Conservation (phyloP, 1,140 invertebrate species). For the Megathymus violae region DNA sequence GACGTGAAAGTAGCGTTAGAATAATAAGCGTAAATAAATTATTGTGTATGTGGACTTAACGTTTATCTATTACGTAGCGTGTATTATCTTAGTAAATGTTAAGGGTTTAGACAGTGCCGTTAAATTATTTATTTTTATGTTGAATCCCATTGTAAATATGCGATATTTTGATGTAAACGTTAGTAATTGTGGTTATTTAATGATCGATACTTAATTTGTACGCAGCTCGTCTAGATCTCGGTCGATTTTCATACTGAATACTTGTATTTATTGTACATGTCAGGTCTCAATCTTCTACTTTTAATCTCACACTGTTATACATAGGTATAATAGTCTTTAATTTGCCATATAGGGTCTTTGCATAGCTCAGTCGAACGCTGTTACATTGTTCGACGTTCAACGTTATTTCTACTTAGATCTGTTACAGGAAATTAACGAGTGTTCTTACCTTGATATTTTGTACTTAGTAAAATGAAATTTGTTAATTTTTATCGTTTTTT, state of each 20-base stretch:
- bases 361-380: slow-evolving; percentile 25
- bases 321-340: slow-evolving; percentile 40
- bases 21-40: slow-evolving; percentile 72
- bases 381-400: slow-evolving; percentile 16
- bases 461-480: slow-evolving; percentile 43
- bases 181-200: slow-evolving; percentile 77
- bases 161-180: slow-evolving; percentile 75
- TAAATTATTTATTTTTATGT: slow-evolving; percentile 84
- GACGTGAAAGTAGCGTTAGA: slow-evolving; percentile 63
- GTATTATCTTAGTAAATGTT: slow-evolving; percentile 76
- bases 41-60: slow-evolving; percentile 72
- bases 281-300: slow-evolving; percentile 39
- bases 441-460: slow-evolving; percentile 36
- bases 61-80: slow-evolving; percentile 70
- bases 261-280: slow-evolving; percentile 48
- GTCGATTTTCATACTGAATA: slow-evolving; percentile 48
- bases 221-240: slow-evolving; percentile 68
- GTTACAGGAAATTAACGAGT: slow-evolving; percentile 20
- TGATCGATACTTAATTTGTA: slow-evolving; percentile 68
- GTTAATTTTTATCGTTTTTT: slow-evolving; percentile 43
- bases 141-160: slow-evolving; percentile 79
- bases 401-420: slow-evolving; percentile 13
- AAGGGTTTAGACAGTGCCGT: slow-evolving; percentile 77
- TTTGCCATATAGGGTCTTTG: slow-evolving; percentile 38
- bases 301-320: slow-evolving; percentile 44